Evolutionary conservation across 2,113 vertebrate genomes (phyloP).

Genomic region (Emydura subglobosa): DNA sequence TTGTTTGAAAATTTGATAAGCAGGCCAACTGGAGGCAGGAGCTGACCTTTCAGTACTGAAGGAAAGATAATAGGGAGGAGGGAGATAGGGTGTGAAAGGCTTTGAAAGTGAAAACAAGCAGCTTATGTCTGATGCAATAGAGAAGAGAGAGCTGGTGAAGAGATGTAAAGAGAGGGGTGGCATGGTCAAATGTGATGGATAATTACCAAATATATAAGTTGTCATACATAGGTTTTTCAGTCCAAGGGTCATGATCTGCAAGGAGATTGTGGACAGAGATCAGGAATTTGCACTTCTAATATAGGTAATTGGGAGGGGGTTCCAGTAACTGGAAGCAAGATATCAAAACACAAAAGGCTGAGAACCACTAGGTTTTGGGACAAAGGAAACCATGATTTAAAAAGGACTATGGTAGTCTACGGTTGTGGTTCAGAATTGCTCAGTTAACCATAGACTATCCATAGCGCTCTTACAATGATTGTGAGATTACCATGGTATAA

Average conservation of each 20-base stretch:
- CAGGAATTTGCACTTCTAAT: background rate
- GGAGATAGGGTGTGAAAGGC: background rate
- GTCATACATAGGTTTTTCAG: background rate
- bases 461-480: constrained; percentile 10
- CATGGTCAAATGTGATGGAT: background rate
- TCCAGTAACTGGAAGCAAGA: background rate
- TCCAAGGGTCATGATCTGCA: background rate
- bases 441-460: background rate
- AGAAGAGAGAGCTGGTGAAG: background rate
- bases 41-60: background rate
- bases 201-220: background rate
- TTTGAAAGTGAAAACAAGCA: background rate
- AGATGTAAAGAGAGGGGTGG: background rate
- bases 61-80: background rate
- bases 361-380: background rate
- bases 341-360: background rate
- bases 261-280: background rate
- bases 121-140: background rate
- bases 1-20: background rate
- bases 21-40: background rate
- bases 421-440: constrained; percentile 61
- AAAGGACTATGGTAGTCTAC: background rate
- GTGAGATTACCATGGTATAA: constrained; percentile 23
- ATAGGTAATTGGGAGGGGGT: background rate
- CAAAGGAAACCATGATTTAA: background rate